Evolutionary conservation across 2,797 vertebrate species (phyloP), one percentile per base, ranked within the genome.

Genomic region (Steatocranus sp.): DNA sequence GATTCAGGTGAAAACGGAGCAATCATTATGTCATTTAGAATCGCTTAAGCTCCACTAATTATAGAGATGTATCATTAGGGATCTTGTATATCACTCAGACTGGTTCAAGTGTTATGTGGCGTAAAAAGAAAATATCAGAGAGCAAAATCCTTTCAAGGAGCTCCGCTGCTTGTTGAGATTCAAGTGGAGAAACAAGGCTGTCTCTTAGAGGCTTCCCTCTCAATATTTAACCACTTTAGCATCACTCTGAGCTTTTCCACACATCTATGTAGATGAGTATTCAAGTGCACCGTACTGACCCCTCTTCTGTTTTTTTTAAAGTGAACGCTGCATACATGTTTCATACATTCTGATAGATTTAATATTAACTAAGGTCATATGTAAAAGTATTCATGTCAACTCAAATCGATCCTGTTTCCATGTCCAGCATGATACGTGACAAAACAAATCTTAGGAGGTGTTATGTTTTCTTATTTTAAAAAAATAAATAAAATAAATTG

Each of bases 151-250:
- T 79, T 79, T 73, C 4, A 51, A 78, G 54, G 48, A 48, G 5
- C 53, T 81, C 27, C 2, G 3, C 25, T 50, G 38, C 54, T 78
- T 85, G 41, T 79, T 82, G 78, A 23, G 76, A 83, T 78, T 86
- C 27, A 73, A 83, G 73, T 66, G 51, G 43, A 83, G 78, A 63
- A 79, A 77, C 11, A 56, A 32, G 76, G 14, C 23, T 17, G 49
- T 27, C 25, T 38, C 23, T 43, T 20, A 4, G 15, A 78, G 51
- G 17, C 20, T 53, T 78, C 30, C 43, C 50, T 68, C 49, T 85
- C n/a, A 75, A 80, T 90, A 79, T 87, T 89, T 84, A 80, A 90
- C 46, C 27, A 88, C 56, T 56, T 48, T 7, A 53, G 46, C 36
- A 2, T 79, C 43, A n/a, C 12, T 7, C 56, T 2, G 46, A 61